These are phyloP conservation scores for Sinopyrophorus schimmeli DNA, from an alignment of 2,888 invertebrate species.

Conservation along the genomic window DNA sequence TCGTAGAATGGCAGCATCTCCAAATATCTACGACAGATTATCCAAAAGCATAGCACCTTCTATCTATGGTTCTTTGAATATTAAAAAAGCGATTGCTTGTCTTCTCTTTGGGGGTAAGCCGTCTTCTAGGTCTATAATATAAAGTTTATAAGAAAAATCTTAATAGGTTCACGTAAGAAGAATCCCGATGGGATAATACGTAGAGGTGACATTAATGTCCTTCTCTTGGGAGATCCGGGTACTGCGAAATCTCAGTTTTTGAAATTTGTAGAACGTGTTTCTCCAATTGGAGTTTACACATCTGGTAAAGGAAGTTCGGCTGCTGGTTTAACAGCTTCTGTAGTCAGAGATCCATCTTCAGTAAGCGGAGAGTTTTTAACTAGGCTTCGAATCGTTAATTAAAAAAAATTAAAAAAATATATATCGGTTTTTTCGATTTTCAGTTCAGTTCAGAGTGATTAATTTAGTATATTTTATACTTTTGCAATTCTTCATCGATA, in stretches of 20 bases:
- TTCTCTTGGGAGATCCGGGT: constrained; percentile 96
- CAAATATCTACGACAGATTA: constrained; percentile 87
- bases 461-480: too few species aligned
- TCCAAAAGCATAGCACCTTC: constrained; percentile 94
- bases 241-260: constrained; percentile 98
- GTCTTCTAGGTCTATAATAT: neutral
- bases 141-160: neutral
- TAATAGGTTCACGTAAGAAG: constrained; percentile 72
- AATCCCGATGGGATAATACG: constrained; percentile 95
- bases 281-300: constrained; percentile 95
- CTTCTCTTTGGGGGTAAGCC: constrained; percentile 85
- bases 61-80: constrained; percentile 91
- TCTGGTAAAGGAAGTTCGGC: constrained; percentile 99
- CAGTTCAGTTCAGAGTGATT: too few species aligned
- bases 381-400: too few species aligned
- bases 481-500: too few species aligned
- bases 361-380: constrained; percentile 61
- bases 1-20: constrained; percentile 78
- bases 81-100: constrained; percentile 96
- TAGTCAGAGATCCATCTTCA: constrained; percentile 88
- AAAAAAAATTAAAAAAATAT: too few species aligned
- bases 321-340: constrained; percentile 97
- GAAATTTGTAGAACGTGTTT: constrained; percentile 94
- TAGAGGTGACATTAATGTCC: constrained; percentile 94
- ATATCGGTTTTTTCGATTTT: too few species aligned